phyloP scores from a whole-genome alignment of 1,140 invertebrate genomes.

The Brachionus rotundiformis region DNA sequence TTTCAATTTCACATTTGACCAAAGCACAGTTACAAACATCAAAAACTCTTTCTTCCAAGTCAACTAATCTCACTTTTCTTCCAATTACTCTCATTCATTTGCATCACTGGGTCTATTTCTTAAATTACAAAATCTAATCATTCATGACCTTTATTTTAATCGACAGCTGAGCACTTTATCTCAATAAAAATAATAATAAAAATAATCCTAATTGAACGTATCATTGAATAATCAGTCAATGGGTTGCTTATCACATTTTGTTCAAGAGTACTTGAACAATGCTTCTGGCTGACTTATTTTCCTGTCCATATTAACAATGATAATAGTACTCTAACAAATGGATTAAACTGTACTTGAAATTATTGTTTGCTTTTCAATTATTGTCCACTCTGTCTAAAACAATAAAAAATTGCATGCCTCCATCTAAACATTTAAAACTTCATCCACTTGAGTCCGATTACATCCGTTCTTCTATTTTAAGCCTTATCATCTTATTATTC shows the following conservation, averaged over 20 bases:
- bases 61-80: background rate
- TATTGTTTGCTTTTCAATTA: conserved; percentile 7
- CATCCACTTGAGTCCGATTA: background rate
- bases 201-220: background rate
- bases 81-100: background rate
- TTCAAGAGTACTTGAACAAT: background rate
- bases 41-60: background rate
- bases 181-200: too few species aligned
- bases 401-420: background rate
- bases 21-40: background rate
- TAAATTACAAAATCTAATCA: background rate
- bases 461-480: background rate
- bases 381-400: background rate
- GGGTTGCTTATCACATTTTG: background rate
- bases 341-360: too few species aligned
- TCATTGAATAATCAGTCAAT: background rate
- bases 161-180: background rate
- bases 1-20: background rate
- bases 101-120: background rate
- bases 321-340: background rate
- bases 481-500: background rate
- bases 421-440: background rate
- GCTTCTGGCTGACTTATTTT: background rate
- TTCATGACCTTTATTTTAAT: too few species aligned
- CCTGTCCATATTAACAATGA: background rate